A percentile compares a stretch with the other conserved stretches of the same genome.
Evolutionary conservation across 2,113 vertebrate species (phyloP).

Genomic region (Lagenorhynchus albirostris): DNA sequence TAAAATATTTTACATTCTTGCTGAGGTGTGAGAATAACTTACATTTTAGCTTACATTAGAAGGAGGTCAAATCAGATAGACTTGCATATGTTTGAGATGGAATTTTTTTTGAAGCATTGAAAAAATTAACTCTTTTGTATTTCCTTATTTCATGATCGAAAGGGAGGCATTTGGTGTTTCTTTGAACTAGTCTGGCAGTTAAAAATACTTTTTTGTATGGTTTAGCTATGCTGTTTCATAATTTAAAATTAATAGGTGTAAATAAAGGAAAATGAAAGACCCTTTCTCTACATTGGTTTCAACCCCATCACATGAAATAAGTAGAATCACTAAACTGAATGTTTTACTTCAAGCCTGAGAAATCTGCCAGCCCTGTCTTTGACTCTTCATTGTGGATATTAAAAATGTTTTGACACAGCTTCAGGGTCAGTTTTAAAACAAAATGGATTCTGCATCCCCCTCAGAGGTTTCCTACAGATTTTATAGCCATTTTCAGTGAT

Average conservation of each 20-base stretch:
- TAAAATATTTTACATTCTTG: constrained; percentile 7
- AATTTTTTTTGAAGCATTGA: not conserved
- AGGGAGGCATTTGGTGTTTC: not conserved
- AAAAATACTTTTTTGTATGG: constrained; percentile 28
- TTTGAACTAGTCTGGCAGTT: not conserved
- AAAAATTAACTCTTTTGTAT: not conserved
- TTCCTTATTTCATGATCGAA: not conserved
- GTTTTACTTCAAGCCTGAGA: constrained; percentile 76
- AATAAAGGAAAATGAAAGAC: constrained; percentile 71
- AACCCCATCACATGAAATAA: constrained; percentile 49
- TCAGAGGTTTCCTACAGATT: constrained; percentile 79
- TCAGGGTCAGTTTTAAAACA: constrained; percentile 82
- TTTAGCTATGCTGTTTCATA: constrained; percentile 48
- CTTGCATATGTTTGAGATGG: not conserved
- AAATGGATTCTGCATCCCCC: constrained; percentile 76
- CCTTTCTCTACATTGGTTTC: constrained; percentile 64
- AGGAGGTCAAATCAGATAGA: constrained; percentile 29
- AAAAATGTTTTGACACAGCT: constrained; percentile 82
- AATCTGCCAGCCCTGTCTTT: constrained; percentile 68
- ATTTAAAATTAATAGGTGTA: constrained; percentile 58
- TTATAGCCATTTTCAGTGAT: constrained; percentile 74
- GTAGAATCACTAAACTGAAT: constrained; percentile 71
- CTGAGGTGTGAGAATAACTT: not conserved
- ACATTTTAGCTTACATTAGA: not conserved
- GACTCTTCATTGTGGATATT: constrained; percentile 81